phyloP scores from a whole-genome alignment of 2,113 vertebrate species.

The Zosterops borbonicus region DNA sequence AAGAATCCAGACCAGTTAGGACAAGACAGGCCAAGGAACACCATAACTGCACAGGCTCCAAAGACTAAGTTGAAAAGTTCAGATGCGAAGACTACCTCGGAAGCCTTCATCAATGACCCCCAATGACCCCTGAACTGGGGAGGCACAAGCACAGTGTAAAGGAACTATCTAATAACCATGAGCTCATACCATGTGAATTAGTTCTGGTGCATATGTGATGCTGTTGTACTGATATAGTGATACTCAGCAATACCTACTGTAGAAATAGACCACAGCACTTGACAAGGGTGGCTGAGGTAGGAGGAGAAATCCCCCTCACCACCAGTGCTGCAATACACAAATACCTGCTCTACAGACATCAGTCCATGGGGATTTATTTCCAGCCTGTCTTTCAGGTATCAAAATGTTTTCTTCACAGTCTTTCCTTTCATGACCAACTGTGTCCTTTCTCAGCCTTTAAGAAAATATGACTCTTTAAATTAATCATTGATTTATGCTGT shows the following conservation, averaged over 20 bases:
- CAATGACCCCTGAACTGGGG: accelerated
- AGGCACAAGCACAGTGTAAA: accelerated
- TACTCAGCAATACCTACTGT: neutral
- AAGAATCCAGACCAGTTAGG: neutral
- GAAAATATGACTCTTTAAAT: neutral
- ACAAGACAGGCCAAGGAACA: neutral
- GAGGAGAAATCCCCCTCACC: neutral
- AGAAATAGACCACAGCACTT: neutral
- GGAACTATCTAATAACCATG: neutral
- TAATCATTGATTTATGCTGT: neutral
- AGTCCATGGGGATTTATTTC: neutral
- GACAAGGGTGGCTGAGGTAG: neutral
- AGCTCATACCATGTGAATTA: neutral
- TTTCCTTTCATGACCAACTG: neutral
- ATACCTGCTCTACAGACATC: neutral
- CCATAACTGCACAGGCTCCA: neutral
- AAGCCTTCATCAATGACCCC: neutral
- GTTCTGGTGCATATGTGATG: accelerated
- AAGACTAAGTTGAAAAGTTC: neutral
- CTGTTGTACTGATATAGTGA: neutral
- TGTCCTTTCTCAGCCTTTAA: neutral
- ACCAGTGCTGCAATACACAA: neutral
- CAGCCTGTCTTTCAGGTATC: neutral
- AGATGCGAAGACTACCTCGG: neutral
- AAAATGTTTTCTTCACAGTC: neutral